Conservation (phyloP, 2,113 vertebrate genomes). For the Gracilinanus agilis region DNA sequence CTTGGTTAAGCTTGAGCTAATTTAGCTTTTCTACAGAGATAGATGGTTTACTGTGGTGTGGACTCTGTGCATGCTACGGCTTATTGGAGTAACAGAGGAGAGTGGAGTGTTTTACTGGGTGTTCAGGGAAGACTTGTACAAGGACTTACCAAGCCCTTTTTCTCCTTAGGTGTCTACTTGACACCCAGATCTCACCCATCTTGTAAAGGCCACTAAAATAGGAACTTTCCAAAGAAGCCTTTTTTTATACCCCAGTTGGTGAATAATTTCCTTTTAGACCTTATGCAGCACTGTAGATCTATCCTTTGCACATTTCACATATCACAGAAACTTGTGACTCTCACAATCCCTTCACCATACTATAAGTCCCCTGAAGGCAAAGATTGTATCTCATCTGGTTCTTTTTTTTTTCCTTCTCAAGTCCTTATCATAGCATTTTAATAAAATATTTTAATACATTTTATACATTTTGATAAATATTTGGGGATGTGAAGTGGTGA, state of each 20-base stretch:
- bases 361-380: background rate
- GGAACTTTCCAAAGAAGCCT: background rate
- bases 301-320: background rate
- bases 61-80: too few species aligned
- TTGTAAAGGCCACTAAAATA: background rate
- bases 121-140: too few species aligned
- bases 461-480: background rate
- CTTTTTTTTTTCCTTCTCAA: background rate
- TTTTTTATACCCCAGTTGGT: background rate
- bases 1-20: too few species aligned
- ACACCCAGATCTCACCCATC: too few species aligned
- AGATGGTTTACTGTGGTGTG: too few species aligned
- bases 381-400: background rate
- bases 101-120: too few species aligned
- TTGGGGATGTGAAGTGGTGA: background rate
- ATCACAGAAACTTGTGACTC: background rate
- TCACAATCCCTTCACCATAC: background rate
- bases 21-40: too few species aligned
- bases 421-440: background rate
- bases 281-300: background rate
- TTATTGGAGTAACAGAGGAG: too few species aligned
- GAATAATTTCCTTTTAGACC: background rate
- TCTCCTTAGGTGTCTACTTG: too few species aligned
- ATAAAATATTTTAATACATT: background rate
- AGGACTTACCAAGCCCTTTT: too few species aligned